phyloP scores from a whole-genome alignment of 1,140 invertebrate species.

The Brachionus paranguensis region DNA sequence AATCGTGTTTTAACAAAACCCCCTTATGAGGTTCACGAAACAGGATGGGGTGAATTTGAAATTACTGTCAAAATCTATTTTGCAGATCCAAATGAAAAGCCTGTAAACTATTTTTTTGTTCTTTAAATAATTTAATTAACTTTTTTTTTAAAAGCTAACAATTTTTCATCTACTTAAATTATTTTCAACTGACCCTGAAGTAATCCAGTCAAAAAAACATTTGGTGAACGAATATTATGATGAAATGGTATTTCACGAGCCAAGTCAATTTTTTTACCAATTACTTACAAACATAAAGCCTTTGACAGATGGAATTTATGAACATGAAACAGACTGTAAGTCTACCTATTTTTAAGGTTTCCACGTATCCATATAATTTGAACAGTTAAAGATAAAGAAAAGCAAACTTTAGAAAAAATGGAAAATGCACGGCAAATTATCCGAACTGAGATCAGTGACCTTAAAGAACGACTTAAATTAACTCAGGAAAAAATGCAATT shows the following conservation, averaged over 20 bases:
- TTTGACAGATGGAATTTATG: neutral
- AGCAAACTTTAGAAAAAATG: conserved; percentile 12
- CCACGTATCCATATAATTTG: neutral
- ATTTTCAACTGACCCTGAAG: conserved; percentile 26
- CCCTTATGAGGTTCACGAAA: conserved; percentile 94
- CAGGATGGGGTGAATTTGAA: conserved; percentile 99
- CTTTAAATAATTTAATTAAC: neutral
- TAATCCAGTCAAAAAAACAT: neutral
- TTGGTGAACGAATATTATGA: conserved; percentile 36
- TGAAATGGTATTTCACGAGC: conserved; percentile 37
- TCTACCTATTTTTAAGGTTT: neutral
- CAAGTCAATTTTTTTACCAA: neutral
- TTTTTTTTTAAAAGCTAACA: neutral
- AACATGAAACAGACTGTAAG: conserved; percentile 22
- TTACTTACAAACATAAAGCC: conserved; percentile 3
- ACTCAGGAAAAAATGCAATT: conserved; percentile 33
- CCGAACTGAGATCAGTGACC: conserved; percentile 10
- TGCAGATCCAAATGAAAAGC: conserved; percentile 64
- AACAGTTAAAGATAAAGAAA: conserved; percentile 18
- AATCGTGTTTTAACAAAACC: conserved; percentile 84
- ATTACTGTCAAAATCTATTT: conserved; percentile 97
- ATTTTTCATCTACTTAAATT: conserved; percentile 40
- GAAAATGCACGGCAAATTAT: conserved; percentile 9
- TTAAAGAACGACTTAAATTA: neutral
- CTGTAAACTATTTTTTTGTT: neutral